Base-by-base conservation (phyloP, 2,113 vertebrate genomes). In the Psilopsiagon aurifrons region DNA sequence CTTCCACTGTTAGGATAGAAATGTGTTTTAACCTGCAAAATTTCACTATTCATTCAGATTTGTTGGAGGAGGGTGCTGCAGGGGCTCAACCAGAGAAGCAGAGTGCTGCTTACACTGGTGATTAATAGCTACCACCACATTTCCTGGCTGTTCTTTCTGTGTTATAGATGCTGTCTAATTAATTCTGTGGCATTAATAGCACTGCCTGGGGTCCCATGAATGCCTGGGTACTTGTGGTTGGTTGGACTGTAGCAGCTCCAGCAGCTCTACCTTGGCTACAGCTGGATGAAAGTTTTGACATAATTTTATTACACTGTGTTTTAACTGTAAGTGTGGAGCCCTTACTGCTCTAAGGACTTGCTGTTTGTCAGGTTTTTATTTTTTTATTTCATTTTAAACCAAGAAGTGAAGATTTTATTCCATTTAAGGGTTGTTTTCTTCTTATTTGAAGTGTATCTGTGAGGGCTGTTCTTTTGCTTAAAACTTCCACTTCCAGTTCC, bases 181-280 rank as follows among this genome's bases (percentile, higher is more conserved):
- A 70, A 67, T 75, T 27, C 4, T 17, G 13, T 23, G 44, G 31
- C 14, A 35, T 66, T 74, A 86, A 44, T 24, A 10, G 17, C 28
- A 20, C 52, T 73, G 2, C 44, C n/a, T 37, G 47, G 70, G 51
- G 71, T 24, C 44, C 43, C 43, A 17, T 44, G 52, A 46, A n/a
- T 23, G 59, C 11, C 39, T 29, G 0, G 22, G 7, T 43, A 5
- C 49, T 78, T 12, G 0, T 20, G n/a, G 18, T 5, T 28, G 6
- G 43, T 18, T 3, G 7, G 28, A 9, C 0, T 0, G 9, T 10
- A 24, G 25, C 29, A 47, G 22, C 44, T 69, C 29, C 33, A 31
- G 29, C 22, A 15, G 27, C 44, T 46, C 20, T 33, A 33, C 33
- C 75, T 64, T 44, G 59, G 44, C 25, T 54, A 17, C 13, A 75